Conservation (phyloP, 2,113 vertebrate species). For the Vidua macroura region DNA sequence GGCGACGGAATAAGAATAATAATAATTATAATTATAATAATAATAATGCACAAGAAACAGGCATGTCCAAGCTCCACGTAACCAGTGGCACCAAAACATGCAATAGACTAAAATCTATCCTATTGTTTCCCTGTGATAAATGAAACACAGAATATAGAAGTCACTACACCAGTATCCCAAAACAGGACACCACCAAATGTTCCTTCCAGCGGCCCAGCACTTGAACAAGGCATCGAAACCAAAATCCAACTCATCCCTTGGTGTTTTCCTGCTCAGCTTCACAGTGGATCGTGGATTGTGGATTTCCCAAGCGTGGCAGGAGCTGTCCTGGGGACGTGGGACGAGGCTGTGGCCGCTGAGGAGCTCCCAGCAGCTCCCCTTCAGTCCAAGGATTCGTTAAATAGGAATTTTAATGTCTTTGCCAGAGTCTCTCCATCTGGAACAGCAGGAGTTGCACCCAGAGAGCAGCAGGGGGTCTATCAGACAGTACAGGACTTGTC, state of each 20-base stretch:
- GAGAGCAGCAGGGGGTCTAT: neutral
- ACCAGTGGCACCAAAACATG: conserved; percentile 67
- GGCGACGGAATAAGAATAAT: conserved; percentile 10
- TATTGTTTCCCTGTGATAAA: conserved; percentile 55
- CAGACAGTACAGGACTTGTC: conserved; percentile 97
- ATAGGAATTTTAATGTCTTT: conserved; percentile 37
- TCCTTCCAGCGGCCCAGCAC: neutral
- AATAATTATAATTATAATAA: neutral
- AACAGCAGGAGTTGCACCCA: conserved; percentile 14
- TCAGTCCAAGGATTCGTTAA: conserved; percentile 41
- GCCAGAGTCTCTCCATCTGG: neutral
- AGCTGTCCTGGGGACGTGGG: neutral
- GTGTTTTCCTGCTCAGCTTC: conserved; percentile 45
- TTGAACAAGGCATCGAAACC: conserved; percentile 3
- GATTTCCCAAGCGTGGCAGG: neutral
- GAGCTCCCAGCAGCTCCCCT: conserved; percentile 42
- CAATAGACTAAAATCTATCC: conserved; percentile 62
- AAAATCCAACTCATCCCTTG: neutral
- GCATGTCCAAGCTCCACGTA: conserved; percentile 59
- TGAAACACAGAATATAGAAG: conserved; percentile 57
- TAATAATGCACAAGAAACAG: conserved; percentile 62
- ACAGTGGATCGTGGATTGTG: conserved; percentile 10
- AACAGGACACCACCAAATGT: conserved; percentile 25
- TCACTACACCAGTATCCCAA: conserved; percentile 62
- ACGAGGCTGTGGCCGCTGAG: conserved; percentile 20